Evolutionary conservation across 2,797 vertebrate species (phyloP), one percentile per base, ranked within the genome.

Genomic region (Mormyrus hasselquistii): DNA sequence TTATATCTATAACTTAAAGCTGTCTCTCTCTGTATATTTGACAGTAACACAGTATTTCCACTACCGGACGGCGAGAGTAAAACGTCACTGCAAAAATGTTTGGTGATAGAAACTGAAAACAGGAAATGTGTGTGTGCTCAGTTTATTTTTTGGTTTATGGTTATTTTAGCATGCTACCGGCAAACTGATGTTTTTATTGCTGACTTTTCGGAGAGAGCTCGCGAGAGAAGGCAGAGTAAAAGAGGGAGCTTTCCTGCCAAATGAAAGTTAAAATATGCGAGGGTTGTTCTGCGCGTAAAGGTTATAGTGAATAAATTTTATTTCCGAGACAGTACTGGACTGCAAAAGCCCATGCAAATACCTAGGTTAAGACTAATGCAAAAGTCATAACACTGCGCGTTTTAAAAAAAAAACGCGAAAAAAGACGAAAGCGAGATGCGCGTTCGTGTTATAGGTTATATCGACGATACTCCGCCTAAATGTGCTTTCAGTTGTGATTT

Each of bases 71-170:
- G 62, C 52, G 83, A 25, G 79, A 50, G 59, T 62, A 86, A 47
- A 83, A 62, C 44, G 62, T 59, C 85, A 82, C 86, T 14, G 59
- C 57, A 34, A 62, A 19, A 76, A 59, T 79, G 85, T 87, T 86
- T 52, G 85, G 59, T 34, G n/a, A 16, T 41, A 57, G 49, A 65
- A 49, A 62, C 19, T 65, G n/a, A 87, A 89, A 89, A 89, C 59
- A 73, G 62, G 38, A 62, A 57, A 57, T 49, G 2, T 62, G 65
- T 57, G 2, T 50, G 62, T 52, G 1, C 44, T 19, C 10, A 47
- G 57, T 69, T 69, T 65, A 57, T 7, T 50, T 76, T 83, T 47
- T 49, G 7, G 62, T 47, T 62, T 52, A 62, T 59, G 22, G 53
- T 41, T 82, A 83, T 49, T 22, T 41, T 34, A 86, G 50, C 85